Conservation (phyloP, 2,888 invertebrate species). For the Frankliniella intonsa region DNA sequence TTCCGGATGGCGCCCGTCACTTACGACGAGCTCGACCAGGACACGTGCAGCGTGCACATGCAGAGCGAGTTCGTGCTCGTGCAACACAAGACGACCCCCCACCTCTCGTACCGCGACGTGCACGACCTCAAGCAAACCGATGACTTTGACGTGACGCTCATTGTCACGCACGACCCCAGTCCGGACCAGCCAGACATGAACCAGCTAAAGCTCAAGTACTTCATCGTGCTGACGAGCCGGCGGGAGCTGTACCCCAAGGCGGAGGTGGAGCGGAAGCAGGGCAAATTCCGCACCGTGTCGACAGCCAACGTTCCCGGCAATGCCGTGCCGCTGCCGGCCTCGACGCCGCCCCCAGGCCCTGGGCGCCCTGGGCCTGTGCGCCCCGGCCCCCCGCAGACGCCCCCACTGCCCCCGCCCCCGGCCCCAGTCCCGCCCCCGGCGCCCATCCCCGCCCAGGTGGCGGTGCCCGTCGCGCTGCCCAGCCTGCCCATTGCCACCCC, state of each 20-base stretch:
- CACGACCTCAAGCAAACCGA: slow-evolving; percentile 58
- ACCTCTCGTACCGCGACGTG: slow-evolving; percentile 55
- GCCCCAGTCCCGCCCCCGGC: slow-evolving; percentile 23
- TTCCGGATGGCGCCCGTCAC: slow-evolving; percentile 54
- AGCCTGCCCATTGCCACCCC: not conserved
- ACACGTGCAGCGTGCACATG: slow-evolving; percentile 43
- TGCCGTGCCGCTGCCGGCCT: slow-evolving; percentile 42
- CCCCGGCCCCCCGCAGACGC: slow-evolving; percentile 34
- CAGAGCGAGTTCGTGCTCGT: slow-evolving; percentile 61
- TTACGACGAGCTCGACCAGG: slow-evolving; percentile 36
- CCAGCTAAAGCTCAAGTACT: slow-evolving; percentile 55
- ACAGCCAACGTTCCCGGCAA: slow-evolving; percentile 40
- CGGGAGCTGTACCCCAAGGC: slow-evolving; percentile 58
- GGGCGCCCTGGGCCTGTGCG: slow-evolving; percentile 11
- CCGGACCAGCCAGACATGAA: slow-evolving; percentile 43
- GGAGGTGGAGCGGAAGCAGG: slow-evolving; percentile 56
- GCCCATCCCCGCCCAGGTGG: not conserved
- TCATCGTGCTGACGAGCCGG: slow-evolving; percentile 57
- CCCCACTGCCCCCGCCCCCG: slow-evolving; percentile 24
- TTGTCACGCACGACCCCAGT: slow-evolving; percentile 55
- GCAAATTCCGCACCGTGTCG: slow-evolving; percentile 59
- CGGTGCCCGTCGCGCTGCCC: not conserved
- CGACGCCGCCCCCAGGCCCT: slow-evolving; percentile 38
- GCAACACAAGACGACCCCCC: slow-evolving; percentile 54
- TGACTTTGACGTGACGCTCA: slow-evolving; percentile 63